A percentile compares a stretch with the other conserved stretches of the same genome.
These are phyloP conservation scores for Nycteola revayana DNA, from an alignment of 2,888 invertebrate species.

Conservation along the genomic window DNA sequence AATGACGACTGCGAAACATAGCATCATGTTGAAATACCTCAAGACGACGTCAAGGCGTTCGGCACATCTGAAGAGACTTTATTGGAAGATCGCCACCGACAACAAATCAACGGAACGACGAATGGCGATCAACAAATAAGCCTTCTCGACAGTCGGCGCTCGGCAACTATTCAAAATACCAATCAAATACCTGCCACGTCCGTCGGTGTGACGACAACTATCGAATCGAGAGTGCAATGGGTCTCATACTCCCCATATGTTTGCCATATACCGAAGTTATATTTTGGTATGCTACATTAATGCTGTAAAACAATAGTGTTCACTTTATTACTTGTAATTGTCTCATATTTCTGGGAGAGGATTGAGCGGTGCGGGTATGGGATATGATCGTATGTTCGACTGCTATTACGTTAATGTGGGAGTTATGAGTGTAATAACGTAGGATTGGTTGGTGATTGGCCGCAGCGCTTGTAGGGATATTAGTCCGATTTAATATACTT, in stretches of 20 bases:
- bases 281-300: conserved; percentile 75
- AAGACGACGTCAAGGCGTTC: conserved; percentile 59
- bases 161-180: conserved; percentile 74
- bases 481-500: conserved; percentile 51
- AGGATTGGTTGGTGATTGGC: conserved; percentile 17
- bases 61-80: conserved; percentile 44
- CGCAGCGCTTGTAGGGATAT: conserved; percentile 22
- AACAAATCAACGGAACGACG: conserved; percentile 8
- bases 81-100: conserved; percentile 46
- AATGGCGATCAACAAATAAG: conserved; percentile 46
- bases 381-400: too few species aligned
- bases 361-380: conserved; percentile 29
- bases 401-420: conserved; percentile 8
- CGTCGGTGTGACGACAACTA: conserved; percentile 80
- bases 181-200: conserved; percentile 80
- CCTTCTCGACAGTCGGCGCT: conserved; percentile 38
- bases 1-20: conserved; percentile 59
- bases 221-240: conserved; percentile 72
- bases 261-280: conserved; percentile 77
- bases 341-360: conserved; percentile 46
- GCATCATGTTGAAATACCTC: conserved; percentile 68
- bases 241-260: conserved; percentile 66
- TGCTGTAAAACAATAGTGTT: conserved; percentile 80
- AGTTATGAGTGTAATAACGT: conserved; percentile 22
- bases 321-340: conserved; percentile 75